Percentiles rank a stretch among this genome's conserved stretches.
These are phyloP conservation scores for Aurelia coerulea DNA, from an alignment of 30 jellyfish, hydroid and myxozoan genomes.

Conservation along the genomic window DNA sequence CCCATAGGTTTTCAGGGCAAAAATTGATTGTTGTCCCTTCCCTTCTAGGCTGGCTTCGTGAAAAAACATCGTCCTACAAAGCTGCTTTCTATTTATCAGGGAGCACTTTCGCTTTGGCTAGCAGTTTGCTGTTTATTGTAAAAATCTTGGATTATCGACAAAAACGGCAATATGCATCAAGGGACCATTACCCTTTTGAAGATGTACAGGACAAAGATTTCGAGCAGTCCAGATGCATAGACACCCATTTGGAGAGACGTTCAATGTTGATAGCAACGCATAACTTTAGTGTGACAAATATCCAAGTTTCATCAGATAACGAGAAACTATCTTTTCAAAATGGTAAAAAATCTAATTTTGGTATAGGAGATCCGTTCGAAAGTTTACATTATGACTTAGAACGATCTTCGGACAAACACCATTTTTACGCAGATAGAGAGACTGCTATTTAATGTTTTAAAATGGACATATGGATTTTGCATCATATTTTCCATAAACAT, in stretches of 20 bases:
- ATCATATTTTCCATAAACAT: too few species aligned
- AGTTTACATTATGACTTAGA: background rate
- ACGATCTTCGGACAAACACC: background rate
- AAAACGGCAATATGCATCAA: background rate
- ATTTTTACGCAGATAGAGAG: background rate
- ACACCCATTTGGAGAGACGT: background rate
- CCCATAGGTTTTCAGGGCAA: too few species aligned
- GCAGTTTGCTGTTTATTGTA: conserved; percentile 42
- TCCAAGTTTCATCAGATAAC: too few species aligned
- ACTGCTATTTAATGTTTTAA: background rate
- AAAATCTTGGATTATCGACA: conserved; percentile 1
- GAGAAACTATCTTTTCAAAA: background rate
- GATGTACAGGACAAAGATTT: background rate
- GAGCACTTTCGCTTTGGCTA: conserved; percentile 44
- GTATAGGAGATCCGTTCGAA: background rate
- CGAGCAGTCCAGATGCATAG: background rate
- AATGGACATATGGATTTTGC: too few species aligned
- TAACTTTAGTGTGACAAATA: background rate
- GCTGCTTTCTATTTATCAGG: conserved; percentile 67
- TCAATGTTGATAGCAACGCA: background rate
- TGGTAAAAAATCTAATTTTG: background rate
- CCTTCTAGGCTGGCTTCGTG: conserved; percentile 67
- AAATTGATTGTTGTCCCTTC: too few species aligned
- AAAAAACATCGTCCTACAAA: conserved; percentile 42
- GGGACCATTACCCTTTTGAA: background rate